Percentiles rank a stretch among this genome's conserved stretches.
These are phyloP conservation scores for Acanthochromis polyacanthus DNA, from an alignment of 2,113 vertebrate genomes.

Conservation along the genomic window DNA sequence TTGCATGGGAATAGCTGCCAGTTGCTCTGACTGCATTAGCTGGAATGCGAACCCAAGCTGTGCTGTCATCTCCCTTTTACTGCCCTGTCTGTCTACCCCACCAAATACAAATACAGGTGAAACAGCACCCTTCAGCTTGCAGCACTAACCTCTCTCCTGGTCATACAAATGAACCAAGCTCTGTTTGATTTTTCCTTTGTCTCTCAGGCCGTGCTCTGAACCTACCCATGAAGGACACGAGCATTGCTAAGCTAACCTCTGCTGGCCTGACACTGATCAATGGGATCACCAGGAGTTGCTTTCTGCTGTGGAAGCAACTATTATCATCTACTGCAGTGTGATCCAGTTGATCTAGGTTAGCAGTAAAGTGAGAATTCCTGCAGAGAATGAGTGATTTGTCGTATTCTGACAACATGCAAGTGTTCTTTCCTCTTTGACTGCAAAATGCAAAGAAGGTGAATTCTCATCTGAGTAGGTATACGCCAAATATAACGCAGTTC, in stretches of 20 bases:
- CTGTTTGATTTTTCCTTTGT: constrained; percentile 29
- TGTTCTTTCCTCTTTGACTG: constrained; percentile 2
- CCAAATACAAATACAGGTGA: constrained; percentile 40
- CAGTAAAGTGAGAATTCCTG: constrained; percentile 7
- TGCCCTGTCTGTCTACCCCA: not conserved
- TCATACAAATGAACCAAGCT: constrained; percentile 8
- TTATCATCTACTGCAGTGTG: constrained; percentile 84
- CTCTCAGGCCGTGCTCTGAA: constrained; percentile 68
- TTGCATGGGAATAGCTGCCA: constrained; percentile 30
- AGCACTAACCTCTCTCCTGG: not conserved
- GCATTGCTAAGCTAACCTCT: constrained; percentile 84
- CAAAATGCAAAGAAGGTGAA: constrained; percentile 20
- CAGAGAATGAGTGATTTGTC: not conserved
- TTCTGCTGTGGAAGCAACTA: constrained; percentile 82
- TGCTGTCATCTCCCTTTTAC: constrained; percentile 52
- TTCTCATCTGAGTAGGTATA: not conserved
- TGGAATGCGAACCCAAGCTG: constrained; percentile 45
- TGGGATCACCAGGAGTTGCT: constrained; percentile 87
- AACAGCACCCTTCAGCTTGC: constrained; percentile 9
- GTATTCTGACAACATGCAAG: not conserved
- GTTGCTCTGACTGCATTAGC: constrained; percentile 34
- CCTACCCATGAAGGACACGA: constrained; percentile 87
- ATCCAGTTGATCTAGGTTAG: constrained; percentile 6
- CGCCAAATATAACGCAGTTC: constrained; percentile 25
- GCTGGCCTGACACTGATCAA: constrained; percentile 84